Evolutionary conservation across 2,113 vertebrate species (phyloP), one percentile per base, ranked within the genome.

Genomic region (Scomber scombrus): DNA sequence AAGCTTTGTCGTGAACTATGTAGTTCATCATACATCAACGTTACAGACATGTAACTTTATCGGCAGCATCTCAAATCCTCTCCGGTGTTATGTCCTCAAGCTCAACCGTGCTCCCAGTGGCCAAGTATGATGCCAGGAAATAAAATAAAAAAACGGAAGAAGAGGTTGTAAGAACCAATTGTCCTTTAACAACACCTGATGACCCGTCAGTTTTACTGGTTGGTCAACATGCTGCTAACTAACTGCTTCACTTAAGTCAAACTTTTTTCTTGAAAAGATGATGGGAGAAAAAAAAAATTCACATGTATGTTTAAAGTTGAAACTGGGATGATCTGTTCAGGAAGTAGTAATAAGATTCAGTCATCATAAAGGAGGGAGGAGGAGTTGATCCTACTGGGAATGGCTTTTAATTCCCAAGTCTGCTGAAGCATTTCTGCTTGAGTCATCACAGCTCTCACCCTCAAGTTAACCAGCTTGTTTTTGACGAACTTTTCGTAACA

Each of bases 141-240:
- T 67, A 23, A 77, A n/a, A n/a, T n/a, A n/a, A n/a, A n/a, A n/a
- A 63, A 57, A 43, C 76, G 34, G 71, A 11, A 79, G 34, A 75
- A 11, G 0, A 74, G 62, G 63, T 29, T 64, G 57, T 40, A 52
- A 29, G 12, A 75, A 75, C 23, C 11, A 10, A 13, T 61, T 13
- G 6, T 73, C 61, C 47, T 78, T 64, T 21, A 43, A 14, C 21
- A 18, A 67, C 43, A 45, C 57, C 29, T 14, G 15, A 46, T 5
- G 13, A n/a, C 29, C 45, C 45, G 16, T 68, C 11, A 6, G 21
- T 43, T 61, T 19, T 18, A 57, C 56, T 71, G 61, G 63, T 82
- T 16, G 50, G 47, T 70, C 58, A 31, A 70, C 47, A 71, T 84
- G 88, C 85, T 88, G 83, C 75, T 88, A 60, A 62, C 47, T 72